Conservation (phyloP, 2,888 invertebrate genomes). For the Parapristionchus giblindavisi region DNA sequence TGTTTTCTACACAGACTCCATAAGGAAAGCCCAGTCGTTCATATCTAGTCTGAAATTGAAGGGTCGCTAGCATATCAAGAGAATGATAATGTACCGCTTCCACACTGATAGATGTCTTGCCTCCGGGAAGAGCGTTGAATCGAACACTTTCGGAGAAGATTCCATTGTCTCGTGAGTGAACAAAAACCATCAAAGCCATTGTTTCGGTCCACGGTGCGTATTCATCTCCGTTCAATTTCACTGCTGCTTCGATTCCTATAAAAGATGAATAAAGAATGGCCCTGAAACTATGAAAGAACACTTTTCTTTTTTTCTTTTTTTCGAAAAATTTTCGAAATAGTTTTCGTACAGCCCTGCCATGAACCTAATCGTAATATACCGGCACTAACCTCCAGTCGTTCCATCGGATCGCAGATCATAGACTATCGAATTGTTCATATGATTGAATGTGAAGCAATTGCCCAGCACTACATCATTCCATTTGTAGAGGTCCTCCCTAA, state of each 20-base stretch:
- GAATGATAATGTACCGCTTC: slow-evolving; percentile 35
- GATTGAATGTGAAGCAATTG: slow-evolving; percentile 54
- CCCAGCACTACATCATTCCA: slow-evolving; percentile 46
- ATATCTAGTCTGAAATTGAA: slow-evolving; percentile 36
- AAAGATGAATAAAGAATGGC: neutral
- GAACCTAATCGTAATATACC: neutral
- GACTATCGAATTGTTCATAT: slow-evolving; percentile 13
- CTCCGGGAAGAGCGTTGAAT: slow-evolving; percentile 40
- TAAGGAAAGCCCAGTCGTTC: slow-evolving; percentile 42
- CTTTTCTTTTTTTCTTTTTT: neutral
- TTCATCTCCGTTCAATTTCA: slow-evolving; percentile 43
- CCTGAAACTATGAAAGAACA: neutral
- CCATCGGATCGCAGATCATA: slow-evolving; percentile 36
- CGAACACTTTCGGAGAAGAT: slow-evolving; percentile 45
- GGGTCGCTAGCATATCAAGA: neutral
- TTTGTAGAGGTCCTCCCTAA: slow-evolving; percentile 36
- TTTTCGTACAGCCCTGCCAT: neutral
- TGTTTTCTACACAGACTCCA: slow-evolving; percentile 43
- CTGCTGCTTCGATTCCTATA: slow-evolving; percentile 35
- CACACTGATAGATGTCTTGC: slow-evolving; percentile 36
- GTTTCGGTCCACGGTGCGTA: slow-evolving; percentile 45
- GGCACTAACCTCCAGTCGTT: slow-evolving; percentile 8
- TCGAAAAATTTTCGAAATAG: neutral
- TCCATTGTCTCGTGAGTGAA: too few relatives aligned
- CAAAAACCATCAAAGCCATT: slow-evolving; percentile 41